Evolutionary conservation across 2,888 invertebrate genomes (phyloP).

Genomic region (Apamea sordens): DNA sequence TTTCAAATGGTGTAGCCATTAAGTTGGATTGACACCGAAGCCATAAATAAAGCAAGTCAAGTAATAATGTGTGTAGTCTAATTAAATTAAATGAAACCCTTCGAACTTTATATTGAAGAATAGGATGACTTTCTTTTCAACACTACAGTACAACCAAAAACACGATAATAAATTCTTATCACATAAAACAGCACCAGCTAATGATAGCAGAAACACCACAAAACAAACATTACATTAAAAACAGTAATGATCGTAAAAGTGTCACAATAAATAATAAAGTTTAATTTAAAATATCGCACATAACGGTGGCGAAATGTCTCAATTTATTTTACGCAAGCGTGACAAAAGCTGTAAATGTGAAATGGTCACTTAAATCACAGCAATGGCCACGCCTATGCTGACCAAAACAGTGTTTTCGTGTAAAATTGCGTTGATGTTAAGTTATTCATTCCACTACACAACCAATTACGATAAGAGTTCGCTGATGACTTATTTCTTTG

Average conservation of each 20-base stretch:
- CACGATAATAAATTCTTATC: slow-evolving; percentile 36
- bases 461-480: slow-evolving; percentile 76
- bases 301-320: slow-evolving; percentile 81
- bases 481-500: slow-evolving; percentile 53
- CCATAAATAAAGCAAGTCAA: slow-evolving; percentile 38
- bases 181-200: slow-evolving; percentile 39
- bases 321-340: slow-evolving; percentile 84
- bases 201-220: slow-evolving; percentile 49
- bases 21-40: slow-evolving; percentile 44
- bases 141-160: neutral
- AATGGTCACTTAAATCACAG: slow-evolving; percentile 84
- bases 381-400: slow-evolving; percentile 78
- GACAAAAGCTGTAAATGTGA: slow-evolving; percentile 83
- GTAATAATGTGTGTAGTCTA: slow-evolving; percentile 27
- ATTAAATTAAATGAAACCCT: slow-evolving; percentile 59
- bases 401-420: slow-evolving; percentile 81
- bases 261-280: slow-evolving; percentile 67
- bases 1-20: slow-evolving; percentile 43
- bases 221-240: slow-evolving; percentile 61
- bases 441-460: slow-evolving; percentile 76
- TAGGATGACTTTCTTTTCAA: neutral
- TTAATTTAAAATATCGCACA: slow-evolving; percentile 71
- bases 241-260: slow-evolving; percentile 62
- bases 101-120: slow-evolving; percentile 5
- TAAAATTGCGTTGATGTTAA: slow-evolving; percentile 77